phyloP scores from a whole-genome alignment of 2,113 vertebrate species.

The Neolamprologus longior region DNA sequence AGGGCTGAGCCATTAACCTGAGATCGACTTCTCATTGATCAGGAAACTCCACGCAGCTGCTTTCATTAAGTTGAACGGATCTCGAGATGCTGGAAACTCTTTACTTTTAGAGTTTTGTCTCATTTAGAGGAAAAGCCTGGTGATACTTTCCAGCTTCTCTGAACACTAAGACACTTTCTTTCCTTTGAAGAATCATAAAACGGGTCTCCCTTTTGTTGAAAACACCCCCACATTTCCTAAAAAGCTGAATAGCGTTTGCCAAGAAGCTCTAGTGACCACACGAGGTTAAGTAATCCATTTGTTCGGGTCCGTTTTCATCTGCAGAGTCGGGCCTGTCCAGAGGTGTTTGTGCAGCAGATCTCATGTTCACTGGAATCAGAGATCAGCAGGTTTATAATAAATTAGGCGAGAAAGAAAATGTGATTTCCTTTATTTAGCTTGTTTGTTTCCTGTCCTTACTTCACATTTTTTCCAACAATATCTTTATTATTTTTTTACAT shows the following conservation, averaged over 20 bases:
- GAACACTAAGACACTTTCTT: neutral
- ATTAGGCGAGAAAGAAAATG: accelerated
- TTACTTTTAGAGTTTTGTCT: neutral
- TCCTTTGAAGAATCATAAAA: neutral
- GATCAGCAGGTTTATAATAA: neutral
- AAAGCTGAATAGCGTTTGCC: neutral
- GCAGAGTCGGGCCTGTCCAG: neutral
- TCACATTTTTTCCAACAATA: neutral
- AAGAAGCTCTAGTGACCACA: neutral
- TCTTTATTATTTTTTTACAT: too few relatives aligned
- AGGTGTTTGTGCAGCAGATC: neutral
- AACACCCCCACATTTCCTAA: accelerated
- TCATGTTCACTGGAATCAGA: neutral
- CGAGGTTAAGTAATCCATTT: neutral
- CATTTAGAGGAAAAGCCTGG: neutral
- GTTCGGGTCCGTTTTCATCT: neutral
- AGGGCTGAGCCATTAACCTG: constrained; percentile 64
- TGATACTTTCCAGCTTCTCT: neutral
- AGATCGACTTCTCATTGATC: constrained; percentile 66
- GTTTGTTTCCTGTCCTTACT: neutral
- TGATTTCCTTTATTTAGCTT: neutral
- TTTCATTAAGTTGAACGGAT: constrained; percentile 47
- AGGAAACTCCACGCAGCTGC: constrained; percentile 26
- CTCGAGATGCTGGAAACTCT: neutral
- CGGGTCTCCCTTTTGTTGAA: neutral